Base-by-base conservation (phyloP, 2,113 vertebrate genomes). In the Zosterops hypoxanthus region DNA sequence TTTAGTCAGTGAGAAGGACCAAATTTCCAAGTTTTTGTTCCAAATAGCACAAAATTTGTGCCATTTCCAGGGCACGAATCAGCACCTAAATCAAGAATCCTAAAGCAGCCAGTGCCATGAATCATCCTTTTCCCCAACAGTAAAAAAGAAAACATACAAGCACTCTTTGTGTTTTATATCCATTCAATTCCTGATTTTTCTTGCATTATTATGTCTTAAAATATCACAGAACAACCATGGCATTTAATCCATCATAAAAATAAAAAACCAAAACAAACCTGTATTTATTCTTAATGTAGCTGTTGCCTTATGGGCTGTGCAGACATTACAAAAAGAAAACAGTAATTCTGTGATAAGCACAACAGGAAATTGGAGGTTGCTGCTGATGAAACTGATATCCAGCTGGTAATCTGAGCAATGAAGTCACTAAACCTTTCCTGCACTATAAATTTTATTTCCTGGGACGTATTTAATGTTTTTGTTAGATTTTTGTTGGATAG, bases 341-440 rank as follows among this genome's bases (percentile, higher is more conserved):
- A 91, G 96, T 65, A 85, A 97, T 94, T 98, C 96, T 96, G 82
- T 49, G 95, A 97, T 98, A 98, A 97, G 97, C 90, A 97, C 97
- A 98, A 98, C 98, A 98, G 98, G 98, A 98, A 98, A 97, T 95
- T 95, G 95, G 95, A 98, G 96, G 93, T 96, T 95, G 95, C 80
- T 81, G 97, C 82, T 92, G 95, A 97, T 97, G 97, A 97, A 98
- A 97, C 91, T 59, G 98, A 98, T 98, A 97, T 94, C 94, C 93
- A 68, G 14, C 71, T 44, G 86, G 97, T 98, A 98, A 98, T 95
- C 81, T 79, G 97, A 98, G 95, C 69, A 92, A 94, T 94, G 88
- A 92, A 97, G 80, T 87, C 96, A 82, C 95, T 96, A 97, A 98
- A 94, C 53, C 86, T 96, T 97, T 92, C 97, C 97, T 97, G 94